These are phyloP conservation scores for Drosophila truncata DNA, from an alignment of 1,140 invertebrate species.

Conservation along the genomic window DNA sequence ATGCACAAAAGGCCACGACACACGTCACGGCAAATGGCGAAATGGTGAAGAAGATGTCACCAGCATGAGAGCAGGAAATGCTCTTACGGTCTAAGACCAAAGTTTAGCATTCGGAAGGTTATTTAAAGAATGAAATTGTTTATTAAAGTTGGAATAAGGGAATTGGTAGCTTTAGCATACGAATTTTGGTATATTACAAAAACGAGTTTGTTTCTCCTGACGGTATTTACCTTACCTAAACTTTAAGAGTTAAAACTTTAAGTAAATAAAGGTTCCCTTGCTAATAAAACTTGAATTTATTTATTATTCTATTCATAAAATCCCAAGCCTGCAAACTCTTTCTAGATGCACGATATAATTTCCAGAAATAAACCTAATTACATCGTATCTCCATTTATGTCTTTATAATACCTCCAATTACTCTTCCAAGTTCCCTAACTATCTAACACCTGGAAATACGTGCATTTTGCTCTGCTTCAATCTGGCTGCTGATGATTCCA, in stretches of 20 bases:
- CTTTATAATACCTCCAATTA: conserved; percentile 13
- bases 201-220: too few relatives aligned
- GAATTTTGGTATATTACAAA: too few relatives aligned
- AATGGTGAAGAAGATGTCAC: conserved; percentile 54
- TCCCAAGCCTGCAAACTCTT: background rate
- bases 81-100: conserved; percentile 7
- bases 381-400: background rate
- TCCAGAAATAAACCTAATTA: background rate
- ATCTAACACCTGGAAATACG: conserved; percentile 14
- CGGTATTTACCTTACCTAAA: background rate
- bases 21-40: conserved; percentile 17
- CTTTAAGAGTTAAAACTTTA: background rate
- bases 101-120: background rate
- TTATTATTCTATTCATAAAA: background rate
- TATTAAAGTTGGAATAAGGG: background rate
- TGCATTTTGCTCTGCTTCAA: conserved; percentile 6
- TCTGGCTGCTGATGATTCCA: conserved; percentile 52
- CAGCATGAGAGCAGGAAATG: conserved; percentile 12
- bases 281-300: too few relatives aligned
- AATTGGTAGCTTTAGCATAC: background rate
- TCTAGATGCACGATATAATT: background rate
- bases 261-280: background rate
- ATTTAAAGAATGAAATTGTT: background rate
- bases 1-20: conserved; percentile 52
- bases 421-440: background rate